phyloP scores from a whole-genome alignment of 2,797 vertebrate genomes.

The Helostoma temminkii region DNA sequence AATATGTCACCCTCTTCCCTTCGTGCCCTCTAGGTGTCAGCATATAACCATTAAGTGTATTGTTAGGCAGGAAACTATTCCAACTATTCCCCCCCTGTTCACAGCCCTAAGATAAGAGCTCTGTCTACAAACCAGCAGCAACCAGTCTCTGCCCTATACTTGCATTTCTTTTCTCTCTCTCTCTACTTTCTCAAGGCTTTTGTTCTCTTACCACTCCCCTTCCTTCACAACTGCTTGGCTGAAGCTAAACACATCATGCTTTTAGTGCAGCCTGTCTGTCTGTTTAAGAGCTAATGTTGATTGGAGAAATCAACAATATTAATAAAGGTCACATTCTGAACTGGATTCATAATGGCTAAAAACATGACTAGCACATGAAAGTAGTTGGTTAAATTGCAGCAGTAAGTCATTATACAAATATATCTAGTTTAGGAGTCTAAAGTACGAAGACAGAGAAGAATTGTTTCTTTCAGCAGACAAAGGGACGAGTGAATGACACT shows the following conservation, averaged over 20 bases:
- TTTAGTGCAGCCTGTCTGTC: constrained; percentile 4
- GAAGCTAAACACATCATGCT: constrained; percentile 20
- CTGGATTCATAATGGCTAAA: not conserved
- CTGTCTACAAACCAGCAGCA: constrained; percentile 45
- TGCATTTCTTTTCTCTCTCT: constrained; percentile 28
- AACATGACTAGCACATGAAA: not conserved
- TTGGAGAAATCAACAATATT: constrained; percentile 30
- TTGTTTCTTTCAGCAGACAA: not conserved
- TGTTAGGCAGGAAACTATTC: constrained; percentile 70
- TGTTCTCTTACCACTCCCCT: constrained; percentile 74
- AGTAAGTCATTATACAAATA: no score
- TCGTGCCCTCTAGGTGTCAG: constrained; percentile 77
- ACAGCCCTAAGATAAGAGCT: constrained; percentile 66
- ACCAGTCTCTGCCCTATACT: constrained; percentile 47
- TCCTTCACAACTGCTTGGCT: constrained; percentile 38
- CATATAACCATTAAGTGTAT: constrained; percentile 32
- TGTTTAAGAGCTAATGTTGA: not conserved
- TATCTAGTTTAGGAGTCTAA: no score
- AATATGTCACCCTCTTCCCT: constrained; percentile 23
- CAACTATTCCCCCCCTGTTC: constrained; percentile 71
- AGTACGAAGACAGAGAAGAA: not conserved
- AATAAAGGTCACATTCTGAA: constrained; percentile 1
- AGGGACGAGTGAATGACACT: not conserved
- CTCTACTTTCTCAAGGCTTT: constrained; percentile 45
- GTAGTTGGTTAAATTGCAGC: no score